Conservation (phyloP, 2,113 vertebrate genomes). For the Trinectes maculatus region DNA sequence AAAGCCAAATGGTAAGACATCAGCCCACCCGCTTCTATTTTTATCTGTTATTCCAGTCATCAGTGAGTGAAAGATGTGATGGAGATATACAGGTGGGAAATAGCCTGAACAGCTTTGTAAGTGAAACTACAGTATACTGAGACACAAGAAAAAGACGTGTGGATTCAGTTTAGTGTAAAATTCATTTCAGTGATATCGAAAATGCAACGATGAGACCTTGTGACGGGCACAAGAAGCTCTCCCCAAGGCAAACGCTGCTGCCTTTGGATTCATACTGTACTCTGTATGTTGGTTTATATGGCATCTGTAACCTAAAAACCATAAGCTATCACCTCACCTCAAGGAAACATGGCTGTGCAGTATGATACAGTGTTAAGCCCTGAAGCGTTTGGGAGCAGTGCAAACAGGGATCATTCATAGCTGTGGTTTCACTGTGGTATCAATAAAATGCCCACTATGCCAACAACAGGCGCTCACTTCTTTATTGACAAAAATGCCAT, state of each 20-base stretch:
- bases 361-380: conserved; percentile 9
- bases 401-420: conserved; percentile 40
- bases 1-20: conserved; percentile 43
- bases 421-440: conserved; percentile 22
- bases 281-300: conserved; percentile 3
- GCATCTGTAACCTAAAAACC: conserved; percentile 16
- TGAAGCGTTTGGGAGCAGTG: conserved; percentile 1
- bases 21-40: conserved; percentile 59
- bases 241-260: conserved; percentile 4
- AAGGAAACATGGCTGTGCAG: conserved; percentile 9
- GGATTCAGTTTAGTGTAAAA: background rate
- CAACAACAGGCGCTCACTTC: conserved; percentile 36
- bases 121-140: background rate
- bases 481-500: conserved; percentile 65
- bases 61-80: conserved; percentile 41
- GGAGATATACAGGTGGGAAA: conserved; percentile 50
- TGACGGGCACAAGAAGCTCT: conserved; percentile 10
- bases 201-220: conserved; percentile 11
- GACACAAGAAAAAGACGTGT: background rate
- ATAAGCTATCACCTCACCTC: conserved; percentile 17
- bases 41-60: conserved; percentile 63
- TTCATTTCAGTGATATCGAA: background rate
- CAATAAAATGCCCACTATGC: conserved; percentile 51
- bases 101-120: background rate
- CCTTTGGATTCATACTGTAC: conserved; percentile 26